These are phyloP conservation scores for Acomys russatus DNA, from an alignment of 2,797 vertebrate species.

Conservation along the genomic window DNA sequence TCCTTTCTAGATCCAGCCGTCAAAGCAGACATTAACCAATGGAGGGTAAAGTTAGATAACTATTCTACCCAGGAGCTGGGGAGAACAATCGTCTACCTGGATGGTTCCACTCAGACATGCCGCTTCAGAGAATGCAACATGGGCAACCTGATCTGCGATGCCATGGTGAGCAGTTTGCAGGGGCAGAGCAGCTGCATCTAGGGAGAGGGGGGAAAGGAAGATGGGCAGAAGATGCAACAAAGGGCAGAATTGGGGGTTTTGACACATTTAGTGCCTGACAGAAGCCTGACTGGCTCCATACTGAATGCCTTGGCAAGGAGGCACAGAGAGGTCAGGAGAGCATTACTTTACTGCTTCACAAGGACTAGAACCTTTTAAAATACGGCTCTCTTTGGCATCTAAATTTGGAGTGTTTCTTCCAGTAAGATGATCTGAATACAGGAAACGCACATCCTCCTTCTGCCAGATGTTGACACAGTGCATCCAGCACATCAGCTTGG, in stretches of 20 bases:
- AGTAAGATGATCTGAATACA: constrained; percentile 2
- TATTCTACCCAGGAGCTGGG: constrained; percentile 92
- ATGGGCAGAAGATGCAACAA: not conserved
- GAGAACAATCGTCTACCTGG: constrained; percentile 94
- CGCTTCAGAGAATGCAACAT: constrained; percentile 96
- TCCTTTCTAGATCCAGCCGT: constrained; percentile 89
- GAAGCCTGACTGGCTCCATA: not conserved
- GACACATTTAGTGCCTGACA: not conserved
- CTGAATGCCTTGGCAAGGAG: not conserved
- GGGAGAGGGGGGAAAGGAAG: not conserved
- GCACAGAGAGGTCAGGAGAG: not conserved
- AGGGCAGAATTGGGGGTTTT: not conserved
- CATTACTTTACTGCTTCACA: not conserved
- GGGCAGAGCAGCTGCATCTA: too few species aligned
- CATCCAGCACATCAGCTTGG: not conserved
- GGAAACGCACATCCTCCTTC: not conserved
- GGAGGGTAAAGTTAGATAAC: constrained; percentile 91
- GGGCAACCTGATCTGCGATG: constrained; percentile 97
- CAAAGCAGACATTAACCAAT: constrained; percentile 91
- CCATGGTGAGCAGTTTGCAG: constrained; percentile 90
- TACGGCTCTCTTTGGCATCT: not conserved
- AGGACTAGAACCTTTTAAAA: not conserved
- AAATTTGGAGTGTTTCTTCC: constrained; percentile 15
- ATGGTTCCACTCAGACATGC: constrained; percentile 92
- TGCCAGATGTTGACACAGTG: not conserved